Evolutionary conservation across 2,888 invertebrate genomes (phyloP).

Genomic region (Pyrgus malvae): DNA sequence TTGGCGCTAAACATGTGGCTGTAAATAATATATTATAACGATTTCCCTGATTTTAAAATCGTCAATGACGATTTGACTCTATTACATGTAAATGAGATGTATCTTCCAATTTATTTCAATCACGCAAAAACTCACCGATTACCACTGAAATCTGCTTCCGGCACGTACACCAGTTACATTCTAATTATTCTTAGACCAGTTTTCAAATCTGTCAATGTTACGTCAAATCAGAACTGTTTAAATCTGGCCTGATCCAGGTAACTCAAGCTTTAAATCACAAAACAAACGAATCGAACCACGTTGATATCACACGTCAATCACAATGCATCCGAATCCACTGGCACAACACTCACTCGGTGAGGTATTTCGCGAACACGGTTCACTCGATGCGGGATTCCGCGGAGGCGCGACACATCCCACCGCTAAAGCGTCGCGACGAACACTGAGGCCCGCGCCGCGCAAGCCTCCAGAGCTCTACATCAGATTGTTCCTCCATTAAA

Average conservation of each 20-base stretch:
- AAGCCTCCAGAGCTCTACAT: conserved; percentile 60
- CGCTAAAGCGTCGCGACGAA: conserved; percentile 53
- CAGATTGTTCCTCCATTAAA: conserved; percentile 47
- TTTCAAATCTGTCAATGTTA: conserved; percentile 20
- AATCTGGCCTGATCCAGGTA: background rate
- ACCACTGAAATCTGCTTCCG: conserved; percentile 3
- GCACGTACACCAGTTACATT: conserved; percentile 16
- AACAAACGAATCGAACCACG: background rate
- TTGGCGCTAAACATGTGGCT: too few species aligned
- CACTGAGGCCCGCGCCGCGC: conserved; percentile 65
- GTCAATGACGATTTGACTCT: too few species aligned
- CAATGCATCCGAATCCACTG: conserved; percentile 35
- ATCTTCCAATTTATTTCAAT: too few species aligned
- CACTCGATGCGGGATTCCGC: conserved; percentile 44
- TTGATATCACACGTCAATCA: conserved; percentile 32
- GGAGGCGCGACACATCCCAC: conserved; percentile 46
- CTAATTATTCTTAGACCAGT: conserved; percentile 4
- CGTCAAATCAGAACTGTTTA: conserved; percentile 10
- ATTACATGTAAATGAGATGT: too few species aligned
- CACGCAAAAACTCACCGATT: conserved; percentile 28
- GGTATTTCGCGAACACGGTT: conserved; percentile 54
- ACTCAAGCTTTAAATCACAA: background rate
- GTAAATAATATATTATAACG: too few species aligned
- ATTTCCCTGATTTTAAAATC: too few species aligned
- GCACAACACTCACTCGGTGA: conserved; percentile 38